Base-by-base conservation (phyloP, 2,797 vertebrate species). In the Acestrorhynchus altus region DNA sequence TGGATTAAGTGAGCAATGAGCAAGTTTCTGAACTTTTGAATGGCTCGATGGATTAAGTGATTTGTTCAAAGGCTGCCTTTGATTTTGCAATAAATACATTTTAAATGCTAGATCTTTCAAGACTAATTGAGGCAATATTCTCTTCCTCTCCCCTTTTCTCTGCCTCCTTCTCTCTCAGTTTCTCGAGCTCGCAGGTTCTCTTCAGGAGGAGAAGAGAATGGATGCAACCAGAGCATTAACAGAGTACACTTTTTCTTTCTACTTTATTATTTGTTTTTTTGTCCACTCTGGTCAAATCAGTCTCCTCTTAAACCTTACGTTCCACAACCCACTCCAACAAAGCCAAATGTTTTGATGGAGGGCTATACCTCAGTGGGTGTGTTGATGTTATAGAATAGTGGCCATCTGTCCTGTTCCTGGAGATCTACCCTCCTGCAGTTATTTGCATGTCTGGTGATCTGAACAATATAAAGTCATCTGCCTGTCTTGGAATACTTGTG, bases 181-280 rank as follows among this genome's bases (percentile, higher is more conserved):
- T 71, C 82, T 22, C 71, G 73, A 42, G 79, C 70, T 74, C 79
- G 98, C 80, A 95, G 98, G 86, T 98, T 97, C 91, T 99, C 97
- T 0, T 96, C 96, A 0, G 98, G 97, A 76, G 96, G 96, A 0
- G 96, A 99, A 70, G 98, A 98, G 68, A 95, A 99, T 0, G 93
- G 95, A 12, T 98, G 96, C 80, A 96, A 95, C 87, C 95, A 96
- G 67, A 96, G 96, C 78, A 93, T 97, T 90, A 96, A 97, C 89
- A 96, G 92, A 90, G 98, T 99, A 79, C 86, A 64, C 86, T 42
- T 56, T 70, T 7, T 76, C 28, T 80, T 49, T 35, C 26, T 74
- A 52, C 16, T 18, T 54, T 20, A 44, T 39, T 44, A n/a, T 39
- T 24, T 69, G 69, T 52, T 44, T 31, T 16, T 76, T 51, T 51